Base-by-base conservation (phyloP, 2,888 invertebrate species). In the Pseudococcus jackbeardsleyi region DNA sequence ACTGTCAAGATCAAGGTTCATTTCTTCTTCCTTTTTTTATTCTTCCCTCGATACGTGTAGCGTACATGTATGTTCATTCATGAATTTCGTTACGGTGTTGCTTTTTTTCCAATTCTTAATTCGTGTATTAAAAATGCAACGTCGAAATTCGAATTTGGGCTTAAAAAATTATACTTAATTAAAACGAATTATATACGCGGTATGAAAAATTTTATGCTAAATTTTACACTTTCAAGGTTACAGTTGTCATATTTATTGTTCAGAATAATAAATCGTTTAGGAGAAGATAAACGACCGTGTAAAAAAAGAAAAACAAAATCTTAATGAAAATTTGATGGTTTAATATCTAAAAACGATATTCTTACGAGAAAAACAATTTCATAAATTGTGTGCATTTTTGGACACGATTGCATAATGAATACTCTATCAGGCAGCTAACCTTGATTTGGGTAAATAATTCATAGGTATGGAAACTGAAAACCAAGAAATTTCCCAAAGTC, bases 1-100 rank as follows among this genome's bases (percentile, higher is more conserved):
- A 72, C 33, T 72, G 72, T 72, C 33, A 72, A 72, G 72, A 72
- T 72, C 72, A 72, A 72, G 72, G 72, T 72, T 72, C 72, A 33
- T 72, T 33, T 72, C 33, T 33, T 22, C 54, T 54, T 54, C 54
- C 54, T 54, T 54, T 54, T 54, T 54, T 54, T 15, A 15, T 15
- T 54, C 7, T 15, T 54, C 54, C n/a, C 54, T 54, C 8, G n/a
- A 54, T 54, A 54, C 54, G n/a, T 42, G 7, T 5, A 72, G 72
- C 26, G 26, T 72, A 72, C 33, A 72, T 54, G 54, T 50, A 26
- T 54, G 54, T 72, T 72, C 72, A 33, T 84, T 26, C 19, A 84
- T 50, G 46, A 84, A 84, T 84, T 46, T 48, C 46, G 84, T 26
- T 48, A 19, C 59, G 54, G n/a, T 54, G 54, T 17, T 54, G 54